Percentiles rank a stretch among this genome's conserved stretches.
Evolutionary conservation across 2,113 vertebrate genomes (phyloP).

Genomic region (Mustela lutreola): DNA sequence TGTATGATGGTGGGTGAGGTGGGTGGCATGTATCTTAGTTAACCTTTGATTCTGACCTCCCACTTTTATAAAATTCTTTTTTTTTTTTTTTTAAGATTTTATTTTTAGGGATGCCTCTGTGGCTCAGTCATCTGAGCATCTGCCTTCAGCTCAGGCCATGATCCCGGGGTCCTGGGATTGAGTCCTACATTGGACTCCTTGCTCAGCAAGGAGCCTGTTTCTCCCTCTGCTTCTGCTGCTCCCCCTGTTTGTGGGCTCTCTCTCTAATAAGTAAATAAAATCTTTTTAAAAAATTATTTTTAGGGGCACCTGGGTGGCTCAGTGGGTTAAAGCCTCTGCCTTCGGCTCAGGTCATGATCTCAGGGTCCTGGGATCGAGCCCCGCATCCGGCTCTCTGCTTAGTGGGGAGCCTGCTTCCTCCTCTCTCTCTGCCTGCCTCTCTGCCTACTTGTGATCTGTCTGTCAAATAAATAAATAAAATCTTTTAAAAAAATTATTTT

Average conservation of each 20-base stretch:
- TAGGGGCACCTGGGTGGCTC: no score
- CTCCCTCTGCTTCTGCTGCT: not conserved
- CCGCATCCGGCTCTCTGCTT: no score
- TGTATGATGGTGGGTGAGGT: not conserved
- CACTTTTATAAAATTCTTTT: not conserved
- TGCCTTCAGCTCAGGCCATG: not conserved
- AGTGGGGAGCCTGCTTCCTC: no score
- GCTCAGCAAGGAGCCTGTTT: not conserved
- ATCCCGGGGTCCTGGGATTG: not conserved
- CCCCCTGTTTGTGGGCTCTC: not conserved
- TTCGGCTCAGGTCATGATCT: no score
- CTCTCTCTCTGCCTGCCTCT: no score
- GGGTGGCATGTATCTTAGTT: not conserved
- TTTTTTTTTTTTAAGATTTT: no score
- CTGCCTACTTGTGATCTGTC: no score
- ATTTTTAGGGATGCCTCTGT: not conserved
- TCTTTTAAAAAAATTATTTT: not conserved
- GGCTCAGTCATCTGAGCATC: not conserved
- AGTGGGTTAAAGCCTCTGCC: no score
- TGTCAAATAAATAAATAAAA: not conserved
- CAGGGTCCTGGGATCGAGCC: no score
- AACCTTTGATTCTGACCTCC: not conserved
- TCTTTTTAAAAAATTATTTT: not conserved
- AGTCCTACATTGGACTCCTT: not conserved
- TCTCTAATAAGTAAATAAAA: not conserved